Conservation (phyloP, 2,888 invertebrate genomes). For the Eupithecia subumbrata region DNA sequence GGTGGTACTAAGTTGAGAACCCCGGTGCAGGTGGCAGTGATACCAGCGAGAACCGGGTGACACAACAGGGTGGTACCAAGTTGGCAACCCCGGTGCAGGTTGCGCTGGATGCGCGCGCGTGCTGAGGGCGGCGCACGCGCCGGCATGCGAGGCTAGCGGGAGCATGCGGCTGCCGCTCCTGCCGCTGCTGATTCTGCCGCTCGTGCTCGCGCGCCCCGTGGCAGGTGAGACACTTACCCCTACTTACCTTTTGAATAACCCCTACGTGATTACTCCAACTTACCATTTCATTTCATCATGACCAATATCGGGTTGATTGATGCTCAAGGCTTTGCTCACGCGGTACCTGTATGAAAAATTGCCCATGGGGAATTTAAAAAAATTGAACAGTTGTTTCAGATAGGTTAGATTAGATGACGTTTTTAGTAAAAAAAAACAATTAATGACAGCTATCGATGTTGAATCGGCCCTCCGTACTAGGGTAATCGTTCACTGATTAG, state of each 20-base stretch:
- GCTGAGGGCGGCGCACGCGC: conserved; percentile 66
- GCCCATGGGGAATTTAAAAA: background rate
- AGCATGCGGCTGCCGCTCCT: conserved; percentile 81
- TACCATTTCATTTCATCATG: background rate
- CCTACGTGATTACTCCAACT: background rate
- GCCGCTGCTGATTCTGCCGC: conserved; percentile 80
- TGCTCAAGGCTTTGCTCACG: background rate
- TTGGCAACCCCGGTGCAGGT: conserved; percentile 57
- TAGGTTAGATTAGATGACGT: background rate
- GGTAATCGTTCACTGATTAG: background rate
- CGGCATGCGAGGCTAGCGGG: conserved; percentile 76
- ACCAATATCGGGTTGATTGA: background rate
- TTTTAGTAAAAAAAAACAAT: background rate
- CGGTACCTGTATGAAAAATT: background rate
- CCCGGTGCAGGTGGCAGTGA: background rate
- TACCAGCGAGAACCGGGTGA: background rate
- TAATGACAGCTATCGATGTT: background rate
- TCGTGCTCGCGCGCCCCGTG: conserved; percentile 79
- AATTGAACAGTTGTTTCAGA: background rate
- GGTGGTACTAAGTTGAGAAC: background rate
- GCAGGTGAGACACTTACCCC: conserved; percentile 65
- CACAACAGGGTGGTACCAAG: conserved; percentile 32
- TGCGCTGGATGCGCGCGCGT: conserved; percentile 51
- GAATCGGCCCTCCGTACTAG: background rate
- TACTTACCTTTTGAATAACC: background rate